A percentile compares a stretch with the other conserved stretches of the same genome.
Evolutionary conservation across 2,888 invertebrate genomes (phyloP).

Genomic region (Lypha dubia): DNA sequence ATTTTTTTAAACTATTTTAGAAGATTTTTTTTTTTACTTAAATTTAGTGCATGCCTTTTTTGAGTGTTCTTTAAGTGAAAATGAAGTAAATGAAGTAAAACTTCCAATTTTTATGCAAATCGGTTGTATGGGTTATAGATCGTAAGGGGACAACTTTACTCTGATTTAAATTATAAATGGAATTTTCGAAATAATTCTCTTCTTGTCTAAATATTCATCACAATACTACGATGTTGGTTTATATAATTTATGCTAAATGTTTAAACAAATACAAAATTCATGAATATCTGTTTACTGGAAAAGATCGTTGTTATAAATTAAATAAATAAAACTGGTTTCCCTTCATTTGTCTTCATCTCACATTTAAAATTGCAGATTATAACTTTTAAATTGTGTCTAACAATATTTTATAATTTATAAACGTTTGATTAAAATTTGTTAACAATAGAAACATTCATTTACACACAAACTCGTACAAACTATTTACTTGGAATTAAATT

Average conservation of each 20-base stretch:
- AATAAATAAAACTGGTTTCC: constrained; percentile 25
- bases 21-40: no score
- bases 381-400: neutral
- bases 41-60: no score
- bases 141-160: no score
- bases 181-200: no score
- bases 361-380: neutral
- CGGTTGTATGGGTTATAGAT: no score
- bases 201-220: neutral
- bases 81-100: no score
- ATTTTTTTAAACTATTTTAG: no score
- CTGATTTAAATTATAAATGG: no score
- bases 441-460: neutral
- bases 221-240: neutral
- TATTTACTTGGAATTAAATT: neutral
- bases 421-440: neutral
- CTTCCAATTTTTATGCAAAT: no score
- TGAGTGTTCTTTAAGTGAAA: no score
- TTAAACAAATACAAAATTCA: constrained; percentile 17
- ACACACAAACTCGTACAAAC: neutral
- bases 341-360: neutral
- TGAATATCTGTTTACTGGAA: no score
- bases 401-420: neutral
- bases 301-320: constrained; percentile 4
- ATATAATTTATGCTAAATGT: constrained; percentile 26